Conservation (phyloP, 2,888 invertebrate species). For the Polia nebulosa region DNA sequence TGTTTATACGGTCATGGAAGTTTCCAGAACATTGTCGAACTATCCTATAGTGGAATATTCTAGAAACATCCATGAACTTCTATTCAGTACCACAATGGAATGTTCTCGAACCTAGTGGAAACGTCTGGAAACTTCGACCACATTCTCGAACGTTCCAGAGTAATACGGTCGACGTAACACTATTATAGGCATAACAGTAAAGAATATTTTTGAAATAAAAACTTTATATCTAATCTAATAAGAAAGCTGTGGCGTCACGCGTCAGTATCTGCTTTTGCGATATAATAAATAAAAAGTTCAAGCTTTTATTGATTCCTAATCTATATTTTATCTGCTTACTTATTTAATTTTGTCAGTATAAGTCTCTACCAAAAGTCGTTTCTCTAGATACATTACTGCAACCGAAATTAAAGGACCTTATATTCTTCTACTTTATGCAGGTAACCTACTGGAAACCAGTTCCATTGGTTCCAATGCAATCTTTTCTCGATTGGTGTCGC, state of each 20-base stretch:
- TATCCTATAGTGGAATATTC: no score
- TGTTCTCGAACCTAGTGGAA: no score
- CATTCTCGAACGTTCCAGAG: no score
- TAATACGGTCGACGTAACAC: no score
- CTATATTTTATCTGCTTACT: background rate
- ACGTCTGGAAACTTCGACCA: no score
- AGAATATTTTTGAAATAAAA: background rate
- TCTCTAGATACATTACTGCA: background rate
- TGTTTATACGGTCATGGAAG: no score
- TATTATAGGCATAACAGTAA: background rate
- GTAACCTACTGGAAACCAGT: conserved; percentile 64
- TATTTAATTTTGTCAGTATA: background rate
- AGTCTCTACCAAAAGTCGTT: background rate
- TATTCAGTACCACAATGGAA: no score
- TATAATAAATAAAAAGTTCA: no score
- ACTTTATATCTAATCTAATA: no score
- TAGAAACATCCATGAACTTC: no score
- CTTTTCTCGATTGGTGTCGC: conserved; percentile 59
- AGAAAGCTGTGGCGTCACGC: no score
- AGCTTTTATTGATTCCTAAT: background rate
- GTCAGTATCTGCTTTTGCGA: conserved; percentile 11
- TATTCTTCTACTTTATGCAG: conserved; percentile 30
- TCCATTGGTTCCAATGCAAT: conserved; percentile 62
- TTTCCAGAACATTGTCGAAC: no score
- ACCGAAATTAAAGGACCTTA: conserved; percentile 24